phyloP scores from a whole-genome alignment of 2,888 invertebrate species.

The Tenthredo mesomela region DNA sequence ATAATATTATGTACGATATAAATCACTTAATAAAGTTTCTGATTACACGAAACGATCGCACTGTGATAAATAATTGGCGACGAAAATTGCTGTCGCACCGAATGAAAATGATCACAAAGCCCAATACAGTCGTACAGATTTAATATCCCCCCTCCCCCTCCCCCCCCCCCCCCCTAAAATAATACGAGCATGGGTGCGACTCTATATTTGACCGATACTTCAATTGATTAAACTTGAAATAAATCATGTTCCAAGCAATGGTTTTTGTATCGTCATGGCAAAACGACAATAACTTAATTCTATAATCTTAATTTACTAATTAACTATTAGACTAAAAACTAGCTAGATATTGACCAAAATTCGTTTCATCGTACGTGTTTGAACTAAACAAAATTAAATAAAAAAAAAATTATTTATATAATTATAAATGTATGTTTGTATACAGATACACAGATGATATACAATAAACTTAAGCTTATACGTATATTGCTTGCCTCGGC shows the following conservation, averaged over 20 bases:
- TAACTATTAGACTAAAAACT: background rate
- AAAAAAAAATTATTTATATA: slow-evolving; percentile 4
- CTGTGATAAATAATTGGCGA: background rate
- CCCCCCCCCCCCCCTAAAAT: background rate
- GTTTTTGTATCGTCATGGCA: background rate
- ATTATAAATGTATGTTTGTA: slow-evolving; percentile 25
- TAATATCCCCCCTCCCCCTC: background rate
- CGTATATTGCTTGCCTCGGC: slow-evolving; percentile 4
- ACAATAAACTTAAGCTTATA: slow-evolving; percentile 24
- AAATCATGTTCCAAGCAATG: background rate
- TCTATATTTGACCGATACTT: background rate
- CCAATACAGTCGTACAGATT: background rate
- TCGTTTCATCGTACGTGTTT: slow-evolving; percentile 19
- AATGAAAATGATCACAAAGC: background rate
- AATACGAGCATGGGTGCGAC: background rate
- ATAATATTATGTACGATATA: background rate
- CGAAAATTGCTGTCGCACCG: background rate
- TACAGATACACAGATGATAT: slow-evolving; percentile 30
- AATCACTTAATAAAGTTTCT: background rate
- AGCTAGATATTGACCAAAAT: slow-evolving; percentile 6
- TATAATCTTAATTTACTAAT: background rate
- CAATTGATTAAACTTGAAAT: background rate
- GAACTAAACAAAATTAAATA: background rate
- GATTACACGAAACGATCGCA: background rate
- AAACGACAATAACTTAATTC: slow-evolving; percentile 18